Evolutionary conservation across 2,888 invertebrate genomes (phyloP).

Genomic region (Cactoblastis cactorum): DNA sequence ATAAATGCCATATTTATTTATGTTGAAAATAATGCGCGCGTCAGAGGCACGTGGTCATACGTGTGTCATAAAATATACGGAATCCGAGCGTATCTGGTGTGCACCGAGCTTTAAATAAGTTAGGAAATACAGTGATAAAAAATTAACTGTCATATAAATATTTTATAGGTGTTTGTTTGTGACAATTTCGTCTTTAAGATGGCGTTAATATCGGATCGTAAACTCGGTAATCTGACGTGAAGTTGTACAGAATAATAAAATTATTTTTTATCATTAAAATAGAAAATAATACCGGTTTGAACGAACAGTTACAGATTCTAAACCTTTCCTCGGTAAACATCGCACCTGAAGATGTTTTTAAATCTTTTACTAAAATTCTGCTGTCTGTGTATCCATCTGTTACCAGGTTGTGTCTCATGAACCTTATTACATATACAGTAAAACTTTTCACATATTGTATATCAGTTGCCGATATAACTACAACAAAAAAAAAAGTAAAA

Average conservation of each 20-base stretch:
- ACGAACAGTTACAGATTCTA: neutral
- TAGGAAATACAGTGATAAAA: constrained; percentile 24
- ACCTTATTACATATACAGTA: no score
- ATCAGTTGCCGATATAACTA: no score
- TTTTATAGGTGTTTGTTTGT: constrained; percentile 18
- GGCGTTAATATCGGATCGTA: constrained; percentile 7
- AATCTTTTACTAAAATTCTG: no score
- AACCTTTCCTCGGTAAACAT: no score
- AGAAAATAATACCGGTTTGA: neutral
- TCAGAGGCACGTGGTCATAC: constrained; percentile 57
- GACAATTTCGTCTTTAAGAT: constrained; percentile 15
- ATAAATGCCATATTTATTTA: constrained; percentile 69
- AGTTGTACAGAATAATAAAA: neutral
- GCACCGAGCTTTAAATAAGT: constrained; percentile 31
- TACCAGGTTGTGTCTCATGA: no score
- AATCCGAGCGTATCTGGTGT: constrained; percentile 63
- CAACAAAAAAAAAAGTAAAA: no score
- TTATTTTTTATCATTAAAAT: neutral
- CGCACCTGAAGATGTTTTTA: no score
- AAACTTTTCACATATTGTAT: no score
- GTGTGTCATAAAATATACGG: constrained; percentile 64
- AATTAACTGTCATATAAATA: constrained; percentile 16
- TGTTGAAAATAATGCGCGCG: constrained; percentile 54
- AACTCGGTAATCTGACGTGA: constrained; percentile 5
- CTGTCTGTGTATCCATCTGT: no score